Evolutionary conservation across 1,140 invertebrate genomes (phyloP).

Genomic region (Arctopsyche grandis): DNA sequence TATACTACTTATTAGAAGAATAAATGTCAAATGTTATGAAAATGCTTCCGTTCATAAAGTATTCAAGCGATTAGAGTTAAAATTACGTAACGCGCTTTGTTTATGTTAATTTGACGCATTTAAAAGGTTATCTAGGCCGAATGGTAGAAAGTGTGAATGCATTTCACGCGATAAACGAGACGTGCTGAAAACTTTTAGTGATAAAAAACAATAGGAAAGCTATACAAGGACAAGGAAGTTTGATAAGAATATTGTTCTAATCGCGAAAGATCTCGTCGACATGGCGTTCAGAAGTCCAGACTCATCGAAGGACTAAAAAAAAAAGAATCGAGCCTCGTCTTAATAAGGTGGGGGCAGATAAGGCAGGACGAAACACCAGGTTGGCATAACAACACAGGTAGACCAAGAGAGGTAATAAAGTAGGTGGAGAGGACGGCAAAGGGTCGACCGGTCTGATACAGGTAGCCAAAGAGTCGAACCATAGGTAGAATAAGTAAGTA

Average conservation of each 20-base stretch:
- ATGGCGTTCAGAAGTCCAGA: neutral
- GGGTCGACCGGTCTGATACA: conserved; percentile 10
- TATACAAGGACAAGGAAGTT: neutral
- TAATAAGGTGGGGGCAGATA: conserved; percentile 48
- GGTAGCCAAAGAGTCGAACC: too few species aligned
- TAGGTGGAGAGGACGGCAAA: neutral
- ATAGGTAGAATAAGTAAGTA: neutral
- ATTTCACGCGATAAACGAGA: neutral
- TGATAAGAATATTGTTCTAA: neutral
- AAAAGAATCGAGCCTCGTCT: neutral
- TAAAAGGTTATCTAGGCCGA: conserved; percentile 8
- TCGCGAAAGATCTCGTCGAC: neutral
- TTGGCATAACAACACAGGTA: conserved; percentile 27
- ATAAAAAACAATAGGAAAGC: neutral
- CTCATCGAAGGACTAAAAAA: neutral
- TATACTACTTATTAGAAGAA: too few species aligned
- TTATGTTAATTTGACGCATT: neutral
- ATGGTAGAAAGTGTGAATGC: conserved; percentile 6
- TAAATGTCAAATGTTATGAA: too few species aligned
- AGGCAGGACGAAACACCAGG: conserved; percentile 45
- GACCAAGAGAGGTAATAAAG: neutral
- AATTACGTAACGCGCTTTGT: neutral
- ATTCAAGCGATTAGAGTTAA: too few species aligned
- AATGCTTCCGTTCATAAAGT: too few species aligned
- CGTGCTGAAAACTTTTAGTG: neutral